Evolutionary conservation across 1,140 invertebrate species (phyloP).

Genomic region (Cotesia vestalis): DNA sequence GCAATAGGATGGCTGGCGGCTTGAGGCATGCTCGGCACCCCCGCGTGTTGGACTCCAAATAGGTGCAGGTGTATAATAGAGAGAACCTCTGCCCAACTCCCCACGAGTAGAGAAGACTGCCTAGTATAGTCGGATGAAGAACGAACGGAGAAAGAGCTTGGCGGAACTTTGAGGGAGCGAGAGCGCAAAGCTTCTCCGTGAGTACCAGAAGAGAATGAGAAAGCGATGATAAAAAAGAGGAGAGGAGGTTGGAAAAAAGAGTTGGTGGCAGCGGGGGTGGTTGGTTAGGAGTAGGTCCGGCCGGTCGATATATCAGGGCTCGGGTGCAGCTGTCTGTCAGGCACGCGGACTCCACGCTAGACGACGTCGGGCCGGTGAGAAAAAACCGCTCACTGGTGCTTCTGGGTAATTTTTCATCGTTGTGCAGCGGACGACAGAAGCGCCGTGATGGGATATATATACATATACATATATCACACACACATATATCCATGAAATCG

Average conservation of each 20-base stretch:
- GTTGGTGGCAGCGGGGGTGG: slow-evolving; percentile 24
- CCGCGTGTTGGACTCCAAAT: slow-evolving; percentile 28
- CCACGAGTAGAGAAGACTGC: slow-evolving; percentile 29
- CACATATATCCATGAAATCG: too few species aligned
- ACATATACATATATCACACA: too few species aligned
- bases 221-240: slow-evolving; percentile 6
- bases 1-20: slow-evolving; percentile 31
- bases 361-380: slow-evolving; percentile 49
- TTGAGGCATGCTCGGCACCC: slow-evolving; percentile 32
- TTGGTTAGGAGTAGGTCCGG: slow-evolving; percentile 40
- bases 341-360: slow-evolving; percentile 58
- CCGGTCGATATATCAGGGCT: slow-evolving; percentile 65
- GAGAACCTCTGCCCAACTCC: slow-evolving; percentile 36
- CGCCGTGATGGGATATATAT: slow-evolving; percentile 45
- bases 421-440: slow-evolving; percentile 57
- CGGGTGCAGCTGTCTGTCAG: slow-evolving; percentile 64
- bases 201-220: too few species aligned
- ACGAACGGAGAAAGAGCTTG: too few species aligned
- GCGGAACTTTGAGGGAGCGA: neutral
- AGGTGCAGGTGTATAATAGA: slow-evolving; percentile 35
- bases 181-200: neutral
- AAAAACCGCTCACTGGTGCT: slow-evolving; percentile 51
- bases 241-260: slow-evolving; percentile 30
- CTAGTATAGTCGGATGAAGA: too few species aligned
- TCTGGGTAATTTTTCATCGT: slow-evolving; percentile 65